Evolutionary conservation across 2,797 vertebrate species (phyloP).

Genomic region (Bufotes viridis): DNA sequence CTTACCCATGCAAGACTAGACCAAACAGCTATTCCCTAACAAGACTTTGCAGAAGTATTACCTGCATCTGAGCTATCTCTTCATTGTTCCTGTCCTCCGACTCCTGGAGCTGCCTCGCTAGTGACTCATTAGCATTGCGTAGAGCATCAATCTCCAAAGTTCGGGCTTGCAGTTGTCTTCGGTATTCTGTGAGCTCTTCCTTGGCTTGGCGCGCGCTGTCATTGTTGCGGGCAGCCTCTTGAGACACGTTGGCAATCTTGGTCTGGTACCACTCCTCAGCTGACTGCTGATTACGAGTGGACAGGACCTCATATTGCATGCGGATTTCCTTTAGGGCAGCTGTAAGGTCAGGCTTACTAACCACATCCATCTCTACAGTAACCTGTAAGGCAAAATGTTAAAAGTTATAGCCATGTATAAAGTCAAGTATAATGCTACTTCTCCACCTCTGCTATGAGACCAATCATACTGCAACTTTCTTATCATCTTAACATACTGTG

Average conservation of each 20-base stretch:
- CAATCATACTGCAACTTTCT: no score
- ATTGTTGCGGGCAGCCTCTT: constrained; percentile 79
- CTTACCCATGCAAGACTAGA: neutral
- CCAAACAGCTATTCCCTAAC: neutral
- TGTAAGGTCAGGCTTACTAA: constrained; percentile 79
- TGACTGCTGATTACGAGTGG: constrained; percentile 80
- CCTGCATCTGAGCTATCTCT: constrained; percentile 80
- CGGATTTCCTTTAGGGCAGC: constrained; percentile 81
- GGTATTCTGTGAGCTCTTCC: constrained; percentile 85
- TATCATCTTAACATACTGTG: no score
- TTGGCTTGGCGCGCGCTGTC: constrained; percentile 81
- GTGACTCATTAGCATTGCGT: constrained; percentile 78
- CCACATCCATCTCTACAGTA: constrained; percentile 77
- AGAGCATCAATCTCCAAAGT: constrained; percentile 84
- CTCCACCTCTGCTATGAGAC: neutral
- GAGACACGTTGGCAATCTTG: constrained; percentile 80
- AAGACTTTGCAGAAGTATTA: constrained; percentile 58
- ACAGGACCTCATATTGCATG: constrained; percentile 81
- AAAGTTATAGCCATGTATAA: neutral
- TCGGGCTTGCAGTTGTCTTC: constrained; percentile 79
- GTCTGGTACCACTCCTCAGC: constrained; percentile 82
- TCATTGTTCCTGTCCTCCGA: constrained; percentile 78
- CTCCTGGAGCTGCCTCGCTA: constrained; percentile 80
- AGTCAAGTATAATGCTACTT: neutral
- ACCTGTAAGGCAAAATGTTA: constrained; percentile 62